Base-by-base conservation (phyloP, 2,888 invertebrate species). In the Dasypogon diadema region DNA sequence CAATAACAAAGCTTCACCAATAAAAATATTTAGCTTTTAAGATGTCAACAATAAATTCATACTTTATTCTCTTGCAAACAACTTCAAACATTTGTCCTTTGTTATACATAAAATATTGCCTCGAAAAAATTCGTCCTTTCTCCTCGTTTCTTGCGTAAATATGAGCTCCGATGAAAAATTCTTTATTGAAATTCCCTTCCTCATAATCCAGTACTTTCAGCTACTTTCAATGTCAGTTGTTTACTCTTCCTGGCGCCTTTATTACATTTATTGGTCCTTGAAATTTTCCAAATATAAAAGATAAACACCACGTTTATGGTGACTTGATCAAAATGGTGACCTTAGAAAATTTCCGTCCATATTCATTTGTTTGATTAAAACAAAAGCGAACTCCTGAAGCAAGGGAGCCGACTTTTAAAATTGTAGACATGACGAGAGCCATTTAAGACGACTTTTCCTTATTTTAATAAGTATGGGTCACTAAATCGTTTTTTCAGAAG, bases 361-460 rank as follows among this genome's bases (percentile, higher is more conserved):
- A 30, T 58, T 58, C 30, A 34, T 34, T 37, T 60, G 16, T 60
- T 60, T 34, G 34, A 60, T 60, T 60, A 37, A 60, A 60, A 60
- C 37, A 37, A 26, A 60, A 60, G 22, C n/a, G 8, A 30, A 30
- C 3, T 30, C 30, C 3, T 30, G 3, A 3, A 8, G 30, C 3
- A 30, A 30, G 8, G 10, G 42, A 37, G 12, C 30, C 42, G 65
- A n/a, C 48, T 46, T 24, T 46, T 65, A 14, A 65, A 65, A 65
- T 24, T 65, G 24, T 37, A 65, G 37, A 65, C 65, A 65, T 65
- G 16, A 24, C 46, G 48, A 22, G 48, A 65, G 65, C 42, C 65
- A 46, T 22, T 65, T 65, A 65, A 48, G 65, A 46, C 60, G 37
- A 18, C 65, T 65, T 22, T 37, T 65, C 48, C 46, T 65, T 65